These are phyloP conservation scores for Hypothenemus hampei DNA, from an alignment of 1,140 invertebrate genomes.

Conservation along the genomic window DNA sequence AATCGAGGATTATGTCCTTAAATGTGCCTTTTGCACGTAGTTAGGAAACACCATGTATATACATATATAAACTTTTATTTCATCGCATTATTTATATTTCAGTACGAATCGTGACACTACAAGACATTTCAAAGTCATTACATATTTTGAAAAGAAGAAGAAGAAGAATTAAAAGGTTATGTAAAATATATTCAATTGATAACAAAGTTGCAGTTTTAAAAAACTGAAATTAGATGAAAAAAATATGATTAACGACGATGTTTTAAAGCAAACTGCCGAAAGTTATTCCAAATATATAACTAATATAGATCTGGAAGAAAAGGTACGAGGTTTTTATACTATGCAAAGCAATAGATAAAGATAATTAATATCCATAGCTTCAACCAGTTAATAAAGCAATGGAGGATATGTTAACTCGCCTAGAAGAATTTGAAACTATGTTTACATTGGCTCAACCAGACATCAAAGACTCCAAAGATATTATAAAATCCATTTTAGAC, in stretches of 20 bases:
- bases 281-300: conserved; percentile 31
- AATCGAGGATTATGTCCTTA: too few species aligned
- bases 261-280: conserved; percentile 24
- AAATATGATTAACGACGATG: conserved; percentile 4
- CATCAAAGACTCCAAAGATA: conserved; percentile 37
- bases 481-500: conserved; percentile 35
- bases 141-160: too few species aligned
- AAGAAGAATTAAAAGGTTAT: too few species aligned
- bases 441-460: conserved; percentile 38
- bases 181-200: too few species aligned
- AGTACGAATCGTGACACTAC: too few species aligned
- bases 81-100: too few species aligned
- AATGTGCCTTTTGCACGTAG: too few species aligned
- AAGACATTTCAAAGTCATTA: too few species aligned
- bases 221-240: too few species aligned
- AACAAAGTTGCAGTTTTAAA: too few species aligned
- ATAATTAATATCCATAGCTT: conserved; percentile 30
- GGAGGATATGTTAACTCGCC: conserved; percentile 42
- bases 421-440: conserved; percentile 46
- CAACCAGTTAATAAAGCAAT: conserved; percentile 39
- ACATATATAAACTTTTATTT: too few species aligned
- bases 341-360: not conserved
- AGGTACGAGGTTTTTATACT: conserved; percentile 22
- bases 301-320: conserved; percentile 30
- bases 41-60: too few species aligned